A percentile compares a stretch with the other conserved stretches of the same genome.
Conservation (phyloP, 2,113 vertebrate genomes). For the Lathamus discolor region DNA sequence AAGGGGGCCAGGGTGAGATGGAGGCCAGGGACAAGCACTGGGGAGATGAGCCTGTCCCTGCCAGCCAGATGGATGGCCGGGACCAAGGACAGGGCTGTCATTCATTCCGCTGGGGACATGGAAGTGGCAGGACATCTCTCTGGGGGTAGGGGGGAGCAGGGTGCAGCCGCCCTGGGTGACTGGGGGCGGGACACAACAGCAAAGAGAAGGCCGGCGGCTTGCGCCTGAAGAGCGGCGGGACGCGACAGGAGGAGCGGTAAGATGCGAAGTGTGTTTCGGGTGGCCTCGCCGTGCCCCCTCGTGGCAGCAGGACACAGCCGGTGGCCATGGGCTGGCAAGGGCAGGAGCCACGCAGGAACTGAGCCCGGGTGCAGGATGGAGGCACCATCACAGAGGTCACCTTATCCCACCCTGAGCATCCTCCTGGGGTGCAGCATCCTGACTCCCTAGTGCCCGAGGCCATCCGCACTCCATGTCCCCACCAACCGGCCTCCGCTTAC, state of each 20-base stretch:
- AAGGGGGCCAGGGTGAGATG: neutral
- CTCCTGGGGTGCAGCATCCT: neutral
- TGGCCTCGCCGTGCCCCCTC: constrained; percentile 43
- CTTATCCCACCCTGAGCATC: neutral
- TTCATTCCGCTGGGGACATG: neutral
- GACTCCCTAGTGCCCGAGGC: too few species aligned
- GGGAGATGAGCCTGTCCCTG: neutral
- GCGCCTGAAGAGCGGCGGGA: fast-evolving
- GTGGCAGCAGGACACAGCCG: constrained; percentile 22
- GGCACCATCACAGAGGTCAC: neutral
- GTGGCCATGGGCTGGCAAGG: neutral
- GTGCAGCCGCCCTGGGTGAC: neutral
- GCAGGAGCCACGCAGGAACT: neutral
- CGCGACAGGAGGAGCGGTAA: neutral
- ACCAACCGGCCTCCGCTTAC: neutral
- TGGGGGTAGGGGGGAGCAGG: neutral
- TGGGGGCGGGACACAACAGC: neutral
- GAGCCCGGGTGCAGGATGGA: neutral
- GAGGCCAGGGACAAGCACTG: neutral
- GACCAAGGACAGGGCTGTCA: neutral
- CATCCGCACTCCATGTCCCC: fast-evolving
- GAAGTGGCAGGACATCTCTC: neutral
- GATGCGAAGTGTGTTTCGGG: neutral
- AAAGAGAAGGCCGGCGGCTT: neutral
- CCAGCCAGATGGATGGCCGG: neutral